Conservation (phyloP, 1,140 invertebrate genomes). For the Araneus ventricosus region DNA sequence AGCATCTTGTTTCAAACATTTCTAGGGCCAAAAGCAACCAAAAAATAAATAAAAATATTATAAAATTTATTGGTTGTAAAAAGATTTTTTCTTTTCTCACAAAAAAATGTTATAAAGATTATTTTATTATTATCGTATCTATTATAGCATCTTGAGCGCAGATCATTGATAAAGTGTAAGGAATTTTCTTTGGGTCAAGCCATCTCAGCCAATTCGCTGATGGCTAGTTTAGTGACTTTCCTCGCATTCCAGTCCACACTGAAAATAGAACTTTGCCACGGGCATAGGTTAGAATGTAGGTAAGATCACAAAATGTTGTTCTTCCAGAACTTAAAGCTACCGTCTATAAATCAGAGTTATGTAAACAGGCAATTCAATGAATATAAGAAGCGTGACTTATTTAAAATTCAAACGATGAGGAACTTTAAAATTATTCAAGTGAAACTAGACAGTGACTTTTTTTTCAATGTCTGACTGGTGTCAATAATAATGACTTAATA, state of each 20-base stretch:
- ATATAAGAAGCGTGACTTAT: neutral
- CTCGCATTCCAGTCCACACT: constrained; percentile 9
- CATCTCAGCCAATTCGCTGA: neutral
- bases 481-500: neutral
- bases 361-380: neutral
- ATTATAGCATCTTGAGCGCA: neutral
- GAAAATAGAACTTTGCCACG: constrained; percentile 50
- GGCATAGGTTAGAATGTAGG: constrained; percentile 43
- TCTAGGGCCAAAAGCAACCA: too few relatives aligned
- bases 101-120: too few relatives aligned
- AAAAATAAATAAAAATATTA: too few relatives aligned
- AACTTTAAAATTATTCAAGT: neutral
- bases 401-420: constrained; percentile 1
- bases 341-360: neutral
- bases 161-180: neutral
- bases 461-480: neutral
- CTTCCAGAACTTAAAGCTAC: neutral
- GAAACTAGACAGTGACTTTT: neutral
- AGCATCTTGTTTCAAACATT: too few relatives aligned
- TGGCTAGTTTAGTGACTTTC: constrained; percentile 28
- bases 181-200: neutral
- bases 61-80: too few relatives aligned
- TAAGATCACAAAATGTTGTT: constrained; percentile 25
- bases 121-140: too few relatives aligned
- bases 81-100: too few relatives aligned